Percentiles rank a stretch among this genome's conserved stretches.
Evolutionary conservation across 2,888 invertebrate genomes (phyloP).

Genomic region (Serrognathus titanus): DNA sequence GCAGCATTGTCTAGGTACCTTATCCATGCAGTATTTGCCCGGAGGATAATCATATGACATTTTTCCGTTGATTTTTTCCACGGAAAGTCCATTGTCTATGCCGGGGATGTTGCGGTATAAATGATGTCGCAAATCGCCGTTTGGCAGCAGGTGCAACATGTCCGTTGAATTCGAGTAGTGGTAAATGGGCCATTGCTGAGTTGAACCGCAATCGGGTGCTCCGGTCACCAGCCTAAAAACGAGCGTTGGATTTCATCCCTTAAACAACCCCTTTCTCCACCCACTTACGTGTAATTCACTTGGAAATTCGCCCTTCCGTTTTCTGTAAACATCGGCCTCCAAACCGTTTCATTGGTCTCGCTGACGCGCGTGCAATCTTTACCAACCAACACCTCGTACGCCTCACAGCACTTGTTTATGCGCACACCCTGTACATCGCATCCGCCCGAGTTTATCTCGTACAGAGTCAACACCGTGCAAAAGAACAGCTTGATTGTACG

Average conservation of each 20-base stretch:
- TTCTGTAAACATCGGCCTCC: slow-evolving; percentile 49
- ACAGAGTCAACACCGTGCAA: background rate
- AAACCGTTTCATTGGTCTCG: slow-evolving; percentile 57
- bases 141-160: slow-evolving; percentile 61
- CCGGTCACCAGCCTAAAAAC: slow-evolving; percentile 58
- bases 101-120: slow-evolving; percentile 56
- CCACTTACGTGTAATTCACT: slow-evolving; percentile 39
- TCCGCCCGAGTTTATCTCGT: slow-evolving; percentile 3
- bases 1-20: slow-evolving; percentile 52
- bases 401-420: slow-evolving; percentile 79
- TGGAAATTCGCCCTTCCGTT: background rate
- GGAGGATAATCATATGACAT: slow-evolving; percentile 68
- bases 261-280: background rate
- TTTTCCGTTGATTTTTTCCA: slow-evolving; percentile 37
- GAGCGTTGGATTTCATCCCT: background rate
- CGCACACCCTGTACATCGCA: slow-evolving; percentile 42
- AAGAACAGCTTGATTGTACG: background rate
- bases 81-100: slow-evolving; percentile 9
- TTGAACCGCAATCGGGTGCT: slow-evolving; percentile 66
- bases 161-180: slow-evolving; percentile 60
- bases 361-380: slow-evolving; percentile 62
- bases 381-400: slow-evolving; percentile 67
- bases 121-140: slow-evolving; percentile 72
- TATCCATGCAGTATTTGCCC: slow-evolving; percentile 79
- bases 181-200: slow-evolving; percentile 64